Base-by-base conservation (phyloP, 2,888 invertebrate species). In the Archaeoteleia sp. region DNA sequence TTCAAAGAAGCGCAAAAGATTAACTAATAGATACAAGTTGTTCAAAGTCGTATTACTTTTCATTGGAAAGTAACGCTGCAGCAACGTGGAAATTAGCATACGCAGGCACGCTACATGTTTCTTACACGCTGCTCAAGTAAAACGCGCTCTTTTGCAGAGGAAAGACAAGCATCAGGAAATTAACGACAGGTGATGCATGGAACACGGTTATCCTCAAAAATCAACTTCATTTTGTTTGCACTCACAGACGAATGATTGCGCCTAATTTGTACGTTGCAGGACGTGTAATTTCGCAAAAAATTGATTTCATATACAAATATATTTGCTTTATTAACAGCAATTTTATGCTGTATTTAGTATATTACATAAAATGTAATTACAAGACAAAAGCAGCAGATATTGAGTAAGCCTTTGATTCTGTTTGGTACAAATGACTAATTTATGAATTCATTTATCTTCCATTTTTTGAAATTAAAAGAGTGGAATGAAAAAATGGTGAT, bases 151-250 rank as follows among this genome's bases (percentile, higher is more conserved):
- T 68, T 57, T 39, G 35, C 40, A 70, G 54, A 49, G 37, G 63
- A 25, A 8, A 73, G 76, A 75, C 76, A 79, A 78, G 74, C 72
- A 78, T 79, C 77, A 75, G 77, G 73, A 77, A 78, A 78, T 79
- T 74, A 74, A 74, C 73, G 77, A 72, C 78, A 79, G 78, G 74
- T 78, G 77, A 69, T 65, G 20, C n/a, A 13, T 14, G 14, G 9
- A 8, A 15, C 37, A 15, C 30, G 10, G 2, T 8, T 8, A 2
- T 30, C 8, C n/a, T 2, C 30, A 8, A 30, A 29, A 49, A 40
- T 20, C 46, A 42, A 54, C 62, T 46, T 42, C 54, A 62, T 54
- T 62, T 54, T 40, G 32, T 23, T 35, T 46, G 45, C 34, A 35
- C 40, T 25, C 8, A 27, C 46, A 40, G 14, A 46, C 43, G 30